phyloP scores from a whole-genome alignment of 2,797 vertebrate species.

The Myotis myotis region DNA sequence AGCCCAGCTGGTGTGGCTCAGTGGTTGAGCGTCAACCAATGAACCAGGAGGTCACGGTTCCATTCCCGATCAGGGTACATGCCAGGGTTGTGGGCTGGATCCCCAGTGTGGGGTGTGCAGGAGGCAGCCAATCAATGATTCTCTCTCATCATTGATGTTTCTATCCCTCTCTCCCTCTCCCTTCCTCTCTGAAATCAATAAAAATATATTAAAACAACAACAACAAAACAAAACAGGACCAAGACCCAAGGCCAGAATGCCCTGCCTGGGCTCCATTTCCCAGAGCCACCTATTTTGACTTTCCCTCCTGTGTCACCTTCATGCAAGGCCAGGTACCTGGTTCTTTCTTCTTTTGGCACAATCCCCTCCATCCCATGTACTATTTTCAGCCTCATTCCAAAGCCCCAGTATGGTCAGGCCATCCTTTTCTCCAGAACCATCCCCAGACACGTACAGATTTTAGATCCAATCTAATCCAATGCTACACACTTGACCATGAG shows the following conservation, averaged over 20 bases:
- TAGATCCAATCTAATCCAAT: background rate
- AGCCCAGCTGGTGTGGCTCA: no score
- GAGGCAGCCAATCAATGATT: no score
- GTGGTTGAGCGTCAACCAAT: no score
- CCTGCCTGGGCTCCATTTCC: conserved; percentile 46
- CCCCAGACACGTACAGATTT: background rate
- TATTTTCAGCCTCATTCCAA: background rate
- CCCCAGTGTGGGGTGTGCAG: no score
- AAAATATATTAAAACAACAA: no score
- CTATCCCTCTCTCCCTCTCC: no score
- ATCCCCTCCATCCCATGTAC: background rate
- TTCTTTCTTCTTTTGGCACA: background rate
- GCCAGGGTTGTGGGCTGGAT: no score
- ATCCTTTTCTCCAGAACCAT: conserved; percentile 21
- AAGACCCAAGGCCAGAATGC: background rate
- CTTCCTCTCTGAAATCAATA: no score
- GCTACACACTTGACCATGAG: background rate
- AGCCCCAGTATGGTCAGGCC: background rate
- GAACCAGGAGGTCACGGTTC: no score
- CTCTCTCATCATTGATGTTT: no score
- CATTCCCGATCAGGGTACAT: no score
- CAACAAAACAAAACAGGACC: background rate
- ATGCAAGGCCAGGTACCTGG: background rate
- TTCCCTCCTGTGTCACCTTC: background rate
- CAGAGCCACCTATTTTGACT: background rate